Evolutionary conservation across 2,888 invertebrate genomes (phyloP), one percentile per base, ranked within the genome.

Genomic region (Rambutsinella grinnellia): DNA sequence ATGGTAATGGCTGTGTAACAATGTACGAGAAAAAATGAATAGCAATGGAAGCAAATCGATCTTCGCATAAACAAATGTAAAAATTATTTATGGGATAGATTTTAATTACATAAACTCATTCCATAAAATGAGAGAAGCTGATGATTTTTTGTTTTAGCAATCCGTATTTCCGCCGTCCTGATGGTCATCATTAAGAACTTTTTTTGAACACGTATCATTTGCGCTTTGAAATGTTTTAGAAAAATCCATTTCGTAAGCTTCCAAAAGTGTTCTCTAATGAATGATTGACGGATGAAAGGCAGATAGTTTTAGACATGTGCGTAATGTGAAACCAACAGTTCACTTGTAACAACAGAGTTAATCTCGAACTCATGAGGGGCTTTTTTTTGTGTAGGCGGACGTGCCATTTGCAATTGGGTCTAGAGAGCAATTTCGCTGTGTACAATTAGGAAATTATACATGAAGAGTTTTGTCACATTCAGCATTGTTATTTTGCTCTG

Each of bases 161-260:
- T 66, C 80, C 82, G 78, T 82, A 78, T 80, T 82, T 82, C 82
- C 82, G 82, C 72, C 79, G 78, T 72, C 78, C 65, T 78, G 74
- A 78, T 53, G 27, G 28, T 28, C 1, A n/a, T 54, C 51, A 69
- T 70, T n/a, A n/a, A n/a, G n/a, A n/a, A n/a, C n/a, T n/a, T n/a
- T n/a, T n/a, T n/a, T n/a, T n/a, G n/a, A n/a, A n/a, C n/a, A n/a
- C n/a, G n/a, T n/a, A n/a, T n/a, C n/a, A n/a, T n/a, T n/a, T n/a
- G n/a, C n/a, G n/a, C n/a, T n/a, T n/a, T n/a, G n/a, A n/a, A n/a
- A n/a, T n/a, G n/a, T n/a, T n/a, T n/a, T n/a, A n/a, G n/a, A n/a
- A n/a, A n/a, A n/a, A n/a, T n/a, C n/a, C n/a, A n/a, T n/a, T n/a
- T n/a, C n/a, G n/a, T n/a, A n/a, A n/a, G n/a, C n/a, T n/a, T n/a